phyloP scores from a whole-genome alignment of 2,888 invertebrate genomes.

The Notodonta dromedarius region DNA sequence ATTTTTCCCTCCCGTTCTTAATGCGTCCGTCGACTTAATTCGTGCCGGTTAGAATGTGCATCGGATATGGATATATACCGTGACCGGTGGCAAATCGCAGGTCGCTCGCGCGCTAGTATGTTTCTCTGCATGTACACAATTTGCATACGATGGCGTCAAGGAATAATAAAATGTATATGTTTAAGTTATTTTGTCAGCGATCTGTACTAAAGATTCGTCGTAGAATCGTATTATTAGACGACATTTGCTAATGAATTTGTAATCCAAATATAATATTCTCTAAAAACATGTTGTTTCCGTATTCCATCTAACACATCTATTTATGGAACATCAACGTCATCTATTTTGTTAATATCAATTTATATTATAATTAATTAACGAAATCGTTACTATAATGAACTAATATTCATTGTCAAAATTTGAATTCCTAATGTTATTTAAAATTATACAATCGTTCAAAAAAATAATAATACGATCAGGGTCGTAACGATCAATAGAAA shows the following conservation, averaged over 20 bases:
- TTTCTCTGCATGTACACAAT: not conserved
- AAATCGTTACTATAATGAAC: conserved; percentile 10
- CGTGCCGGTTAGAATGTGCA: conserved; percentile 24
- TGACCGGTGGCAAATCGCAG: conserved; percentile 18
- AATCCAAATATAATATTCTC: not conserved
- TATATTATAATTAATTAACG: not conserved
- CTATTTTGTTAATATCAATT: no score
- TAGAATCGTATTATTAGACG: not conserved
- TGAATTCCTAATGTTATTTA: conserved; percentile 2
- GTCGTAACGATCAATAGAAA: not conserved
- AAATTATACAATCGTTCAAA: conserved; percentile 5
- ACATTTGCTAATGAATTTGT: not conserved
- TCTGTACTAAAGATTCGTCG: not conserved
- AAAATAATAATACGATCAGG: conserved; percentile 7
- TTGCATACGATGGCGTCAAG: not conserved
- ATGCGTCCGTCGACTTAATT: not conserved
- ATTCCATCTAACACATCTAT: not conserved
- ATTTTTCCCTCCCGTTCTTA: no score
- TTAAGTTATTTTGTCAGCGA: not conserved
- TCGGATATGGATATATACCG: conserved; percentile 18
- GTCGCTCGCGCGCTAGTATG: not conserved
- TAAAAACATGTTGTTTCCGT: conserved; percentile 1
- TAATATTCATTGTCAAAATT: conserved; percentile 18
- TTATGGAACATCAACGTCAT: not conserved
- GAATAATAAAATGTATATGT: not conserved